Evolutionary conservation across 1,140 invertebrate species (phyloP), one percentile per base, ranked within the genome.

Genomic region (Papilio polytes): DNA sequence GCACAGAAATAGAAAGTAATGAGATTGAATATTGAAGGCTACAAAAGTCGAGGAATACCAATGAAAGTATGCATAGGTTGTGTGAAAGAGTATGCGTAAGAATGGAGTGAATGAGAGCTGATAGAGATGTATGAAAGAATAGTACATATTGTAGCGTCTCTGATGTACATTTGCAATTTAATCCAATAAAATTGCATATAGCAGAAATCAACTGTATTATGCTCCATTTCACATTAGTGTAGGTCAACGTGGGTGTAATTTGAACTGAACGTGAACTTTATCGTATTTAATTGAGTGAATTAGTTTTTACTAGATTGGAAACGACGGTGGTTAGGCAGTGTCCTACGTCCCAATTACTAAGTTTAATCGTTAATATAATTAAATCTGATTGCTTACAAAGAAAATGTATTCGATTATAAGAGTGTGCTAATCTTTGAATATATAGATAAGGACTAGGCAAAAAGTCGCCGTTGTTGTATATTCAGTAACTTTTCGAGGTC

Each of bases 231-330:
- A 70, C 22, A 63, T 31, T 56, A 9, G 53, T 56, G 8, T 56
- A n/a, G 53, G 13, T 70, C 26, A 31, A 70, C 63, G 63, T 70
- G 63, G 63, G 63, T 36, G 63, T 70, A 70, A 31, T 63, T 26
- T 63, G 59, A 63, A 63, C 59, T 22, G 18, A 26, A 22, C 59
- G 22, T 31, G 20, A 22, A 70, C 63, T 31, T 70, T 31, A 70
- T 70, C 3, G 26, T 15, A 70, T 70, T 70, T 31, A 70, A 70
- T 70, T 70, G 63, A 70, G 63, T 70, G 63, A 31, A 70, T 70
- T 70, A 70, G 12, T 70, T 70, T 31, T 70, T 70, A 70, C 22
- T 70, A 36, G 63, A 31, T 70, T 70, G 22, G 63, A 31, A 31
- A 31, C 63, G 63, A 31, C 26, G 63, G 63, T 26, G 12, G 26